Evolutionary conservation across 2,113 vertebrate genomes (phyloP).

Genomic region (Alligator sinensis): DNA sequence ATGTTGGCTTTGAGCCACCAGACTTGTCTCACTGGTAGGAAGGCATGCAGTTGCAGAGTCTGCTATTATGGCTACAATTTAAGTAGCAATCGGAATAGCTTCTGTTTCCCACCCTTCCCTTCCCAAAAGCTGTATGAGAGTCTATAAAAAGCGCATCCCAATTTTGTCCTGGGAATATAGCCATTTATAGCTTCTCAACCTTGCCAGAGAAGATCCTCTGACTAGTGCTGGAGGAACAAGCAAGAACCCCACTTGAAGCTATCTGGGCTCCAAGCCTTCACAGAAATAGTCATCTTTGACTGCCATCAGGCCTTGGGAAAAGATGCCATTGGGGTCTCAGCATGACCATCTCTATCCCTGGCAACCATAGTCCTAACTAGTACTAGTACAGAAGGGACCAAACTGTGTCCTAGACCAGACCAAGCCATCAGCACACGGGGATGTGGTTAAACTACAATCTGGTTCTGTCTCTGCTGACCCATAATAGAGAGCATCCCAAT

Average conservation of each 20-base stretch:
- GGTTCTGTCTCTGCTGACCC: not conserved
- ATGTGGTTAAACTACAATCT: not conserved
- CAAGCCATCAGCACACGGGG: not conserved
- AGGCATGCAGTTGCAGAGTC: not conserved
- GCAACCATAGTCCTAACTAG: not conserved
- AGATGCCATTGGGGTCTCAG: not conserved
- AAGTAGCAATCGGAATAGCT: not conserved
- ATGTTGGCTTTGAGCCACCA: not conserved
- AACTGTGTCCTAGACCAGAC: not conserved
- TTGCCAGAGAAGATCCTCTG: not conserved
- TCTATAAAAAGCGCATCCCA: not conserved
- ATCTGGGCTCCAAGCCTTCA: not conserved
- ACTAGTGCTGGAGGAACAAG: not conserved
- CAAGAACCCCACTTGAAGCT: not conserved
- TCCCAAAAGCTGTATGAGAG: not conserved
- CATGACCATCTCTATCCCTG: not conserved
- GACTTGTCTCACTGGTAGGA: not conserved
- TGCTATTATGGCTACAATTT: not conserved
- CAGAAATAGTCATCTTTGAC: not conserved
- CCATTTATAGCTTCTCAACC: slow-evolving; percentile 38
- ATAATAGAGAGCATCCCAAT: not conserved
- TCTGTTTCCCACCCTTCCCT: not conserved
- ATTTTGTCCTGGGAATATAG: slow-evolving; percentile 54
- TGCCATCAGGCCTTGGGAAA: not conserved
- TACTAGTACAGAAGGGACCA: not conserved